phyloP scores from a whole-genome alignment of 2,888 invertebrate genomes.

The Poecilobothrus nobilitatus region DNA sequence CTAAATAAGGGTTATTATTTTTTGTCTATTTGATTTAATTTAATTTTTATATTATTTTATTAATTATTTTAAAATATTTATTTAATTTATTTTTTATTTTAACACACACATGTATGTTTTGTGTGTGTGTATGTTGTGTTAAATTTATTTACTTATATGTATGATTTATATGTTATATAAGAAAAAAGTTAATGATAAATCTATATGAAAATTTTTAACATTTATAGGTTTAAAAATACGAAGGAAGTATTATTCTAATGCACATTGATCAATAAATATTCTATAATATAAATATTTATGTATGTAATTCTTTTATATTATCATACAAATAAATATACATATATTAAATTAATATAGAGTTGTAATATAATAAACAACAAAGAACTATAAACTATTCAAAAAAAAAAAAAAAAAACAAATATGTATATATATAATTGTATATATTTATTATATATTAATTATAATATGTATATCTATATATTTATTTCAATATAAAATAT shows the following conservation, averaged over 20 bases:
- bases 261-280: slow-evolving; percentile 3
- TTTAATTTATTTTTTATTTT: too few species aligned
- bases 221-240: background rate
- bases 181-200: background rate
- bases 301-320: background rate
- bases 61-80: too few species aligned
- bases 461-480: too few species aligned
- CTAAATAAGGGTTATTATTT: too few species aligned
- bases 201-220: background rate
- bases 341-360: background rate
- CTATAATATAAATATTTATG: background rate
- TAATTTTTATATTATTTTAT: too few species aligned
- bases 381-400: background rate
- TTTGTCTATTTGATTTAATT: too few species aligned
- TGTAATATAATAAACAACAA: background rate
- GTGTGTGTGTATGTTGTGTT: too few species aligned
- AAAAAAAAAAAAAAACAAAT: background rate
- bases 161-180: too few species aligned
- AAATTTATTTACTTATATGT: too few species aligned
- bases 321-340: background rate
- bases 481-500: too few species aligned
- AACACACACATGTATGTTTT: too few species aligned
- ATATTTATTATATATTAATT: too few species aligned
- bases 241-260: background rate
- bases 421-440: background rate